Percentiles rank a stretch among this genome's conserved stretches.
phyloP scores from a whole-genome alignment of 2,797 vertebrate species.

The Megalops cyprinoides region DNA sequence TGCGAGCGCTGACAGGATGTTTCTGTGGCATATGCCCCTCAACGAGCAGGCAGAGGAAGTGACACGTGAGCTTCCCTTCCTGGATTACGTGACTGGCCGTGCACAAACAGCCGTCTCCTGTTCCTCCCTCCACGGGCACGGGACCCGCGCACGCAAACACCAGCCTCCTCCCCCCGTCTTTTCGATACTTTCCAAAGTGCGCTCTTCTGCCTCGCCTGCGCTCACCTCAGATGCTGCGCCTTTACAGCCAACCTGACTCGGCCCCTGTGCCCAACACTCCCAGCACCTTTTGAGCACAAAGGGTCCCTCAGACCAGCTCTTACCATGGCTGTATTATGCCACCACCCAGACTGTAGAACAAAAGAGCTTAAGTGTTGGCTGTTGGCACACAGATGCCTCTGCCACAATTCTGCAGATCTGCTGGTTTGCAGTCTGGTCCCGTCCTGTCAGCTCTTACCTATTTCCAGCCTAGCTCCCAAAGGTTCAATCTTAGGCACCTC shows the following conservation, averaged over 20 bases:
- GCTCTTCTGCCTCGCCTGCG: background rate
- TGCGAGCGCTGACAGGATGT: background rate
- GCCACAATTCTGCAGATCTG: background rate
- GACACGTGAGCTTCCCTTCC: constrained; percentile 3
- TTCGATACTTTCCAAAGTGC: background rate
- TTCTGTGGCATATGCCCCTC: background rate
- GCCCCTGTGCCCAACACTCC: background rate
- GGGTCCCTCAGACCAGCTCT: background rate
- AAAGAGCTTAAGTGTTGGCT: background rate
- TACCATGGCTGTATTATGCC: background rate
- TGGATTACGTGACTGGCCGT: background rate
- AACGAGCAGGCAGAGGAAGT: background rate
- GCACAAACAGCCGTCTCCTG: background rate
- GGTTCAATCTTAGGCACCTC: background rate
- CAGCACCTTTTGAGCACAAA: background rate
- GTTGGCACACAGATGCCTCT: background rate
- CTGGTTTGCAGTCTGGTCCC: background rate
- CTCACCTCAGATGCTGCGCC: background rate
- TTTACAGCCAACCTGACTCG: background rate
- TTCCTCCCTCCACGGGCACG: background rate
- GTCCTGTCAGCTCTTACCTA: background rate
- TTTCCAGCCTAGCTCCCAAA: background rate
- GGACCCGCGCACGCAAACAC: background rate
- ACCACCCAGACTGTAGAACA: background rate
- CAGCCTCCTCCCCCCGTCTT: background rate